Evolutionary conservation across 2,797 vertebrate genomes (phyloP), one percentile per base, ranked within the genome.

Genomic region (Parauchenoglanis ngamensis): DNA sequence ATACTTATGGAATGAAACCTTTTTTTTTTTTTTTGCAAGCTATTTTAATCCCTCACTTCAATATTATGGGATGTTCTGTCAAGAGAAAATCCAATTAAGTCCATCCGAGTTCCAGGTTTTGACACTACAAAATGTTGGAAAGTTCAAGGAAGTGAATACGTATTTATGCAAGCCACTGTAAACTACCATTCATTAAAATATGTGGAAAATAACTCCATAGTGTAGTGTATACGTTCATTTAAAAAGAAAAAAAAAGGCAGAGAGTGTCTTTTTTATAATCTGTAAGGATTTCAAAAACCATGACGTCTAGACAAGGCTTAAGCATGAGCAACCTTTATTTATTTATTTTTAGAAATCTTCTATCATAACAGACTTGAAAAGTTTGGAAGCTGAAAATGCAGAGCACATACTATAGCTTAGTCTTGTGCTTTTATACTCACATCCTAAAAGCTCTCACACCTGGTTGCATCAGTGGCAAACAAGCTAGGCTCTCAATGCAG

Each of bases 401-500:
- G 23, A 61, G 31, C 12, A 7, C 56, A 61, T 44, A 49, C 49
- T 49, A 10, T 49, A 61, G 21, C 6, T 44, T 80, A 44, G 56
- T 25, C 57, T n/a, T 17, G 2, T 40, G 78, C 57, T 15, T 80
- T 80, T 80, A n/a, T 61, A 6, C 78, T 61, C 57, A n/a, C 35
- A 40, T 5, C 57, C 61, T 61, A 63, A 80, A 80, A 61, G 1
- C 78, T 44, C 40, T 80, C 57, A 44, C 35, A 80, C 35, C 56
- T 61, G 40, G 31, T 44, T 80, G 57, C 78, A 80, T 80, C 78
- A 80, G 56, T 61, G 35, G 57, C 35, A 25, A 80, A 80, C 35
- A 80, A 61, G 12, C 57, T 35, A 80, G 35, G 35, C 21, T 13
- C 35, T 63, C 31, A 17, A 63, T 46, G 35, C 35, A 46, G 57